A percentile compares a stretch with the other conserved stretches of the same genome.
phyloP scores from a whole-genome alignment of 2,113 vertebrate species.

The Etia nguti region DNA sequence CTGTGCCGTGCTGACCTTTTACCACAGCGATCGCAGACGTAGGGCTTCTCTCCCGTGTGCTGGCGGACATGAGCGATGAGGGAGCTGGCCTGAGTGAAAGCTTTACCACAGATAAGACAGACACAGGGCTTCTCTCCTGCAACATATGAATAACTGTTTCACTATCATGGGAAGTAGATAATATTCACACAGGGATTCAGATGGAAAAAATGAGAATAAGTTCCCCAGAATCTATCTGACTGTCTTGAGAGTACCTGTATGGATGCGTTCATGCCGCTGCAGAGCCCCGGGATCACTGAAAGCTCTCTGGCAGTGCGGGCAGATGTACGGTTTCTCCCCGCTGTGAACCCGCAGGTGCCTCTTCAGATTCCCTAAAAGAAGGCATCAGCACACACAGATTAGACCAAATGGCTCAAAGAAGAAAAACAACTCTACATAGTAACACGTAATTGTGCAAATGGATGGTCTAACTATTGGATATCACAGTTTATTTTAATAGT shows the following conservation, averaged over 20 bases:
- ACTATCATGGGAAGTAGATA: not conserved
- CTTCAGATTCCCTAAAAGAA: conserved; percentile 87
- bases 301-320: conserved; percentile 89
- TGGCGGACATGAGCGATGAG: conserved; percentile 96
- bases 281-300: conserved; percentile 91
- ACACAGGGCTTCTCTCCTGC: conserved; percentile 97
- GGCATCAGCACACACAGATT: not conserved
- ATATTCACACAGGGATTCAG: not conserved
- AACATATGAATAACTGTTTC: not conserved
- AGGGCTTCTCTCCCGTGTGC: conserved; percentile 97
- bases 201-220: not conserved
- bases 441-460: not conserved
- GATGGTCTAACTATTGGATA: not conserved
- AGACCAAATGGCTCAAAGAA: not conserved
- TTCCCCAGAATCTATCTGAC: not conserved
- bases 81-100: conserved; percentile 97
- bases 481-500: not conserved
- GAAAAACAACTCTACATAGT: not conserved
- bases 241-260: conserved; percentile 79
- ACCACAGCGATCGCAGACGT: conserved; percentile 95
- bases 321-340: conserved; percentile 92
- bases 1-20: conserved; percentile 80
- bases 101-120: conserved; percentile 91
- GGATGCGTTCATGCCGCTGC: conserved; percentile 93
- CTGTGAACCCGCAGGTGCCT: conserved; percentile 95